Conservation (phyloP, 2,888 invertebrate species). For the Phalangium opilio region DNA sequence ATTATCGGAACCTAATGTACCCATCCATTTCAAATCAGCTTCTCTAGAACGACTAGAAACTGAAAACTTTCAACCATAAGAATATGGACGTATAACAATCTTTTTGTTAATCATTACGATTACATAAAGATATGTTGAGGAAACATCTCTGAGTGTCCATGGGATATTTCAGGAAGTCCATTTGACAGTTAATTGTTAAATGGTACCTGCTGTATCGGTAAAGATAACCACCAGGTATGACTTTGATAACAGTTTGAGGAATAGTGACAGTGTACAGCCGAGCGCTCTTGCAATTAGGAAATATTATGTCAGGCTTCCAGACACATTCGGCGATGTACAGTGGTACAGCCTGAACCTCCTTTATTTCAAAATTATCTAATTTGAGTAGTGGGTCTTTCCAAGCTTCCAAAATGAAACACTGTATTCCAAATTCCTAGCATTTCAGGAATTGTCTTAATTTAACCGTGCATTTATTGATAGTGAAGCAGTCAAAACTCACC, state of each 20-base stretch:
- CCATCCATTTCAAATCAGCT: too few species aligned
- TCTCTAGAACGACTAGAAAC: too few species aligned
- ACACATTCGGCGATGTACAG: slow-evolving; percentile 6
- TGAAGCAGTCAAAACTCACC: too few species aligned
- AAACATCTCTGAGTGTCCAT: too few species aligned
- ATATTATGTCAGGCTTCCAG: slow-evolving; percentile 14
- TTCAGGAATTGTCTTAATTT: too few species aligned
- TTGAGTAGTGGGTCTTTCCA: slow-evolving; percentile 11
- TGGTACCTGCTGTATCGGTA: slow-evolving; percentile 11
- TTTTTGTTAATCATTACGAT: too few species aligned
- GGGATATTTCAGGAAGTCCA: too few species aligned
- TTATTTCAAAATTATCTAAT: slow-evolving; percentile 3
- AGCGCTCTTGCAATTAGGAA: slow-evolving; percentile 9
- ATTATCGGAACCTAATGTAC: too few species aligned
- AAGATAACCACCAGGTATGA: slow-evolving; percentile 7
- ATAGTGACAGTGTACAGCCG: slow-evolving; percentile 5
- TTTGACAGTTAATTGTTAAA: too few species aligned
- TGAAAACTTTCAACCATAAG: neutral
- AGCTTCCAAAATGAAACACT: slow-evolving; percentile 9
- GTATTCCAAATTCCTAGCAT: slow-evolving; percentile 11
- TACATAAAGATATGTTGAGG: too few species aligned
- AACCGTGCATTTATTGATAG: too few species aligned
- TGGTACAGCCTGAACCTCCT: slow-evolving; percentile 7
- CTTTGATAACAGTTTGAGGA: slow-evolving; percentile 9
- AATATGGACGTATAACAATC: too few species aligned